Conservation (phyloP, 2,888 invertebrate species). For the Byasa hedistus region DNA sequence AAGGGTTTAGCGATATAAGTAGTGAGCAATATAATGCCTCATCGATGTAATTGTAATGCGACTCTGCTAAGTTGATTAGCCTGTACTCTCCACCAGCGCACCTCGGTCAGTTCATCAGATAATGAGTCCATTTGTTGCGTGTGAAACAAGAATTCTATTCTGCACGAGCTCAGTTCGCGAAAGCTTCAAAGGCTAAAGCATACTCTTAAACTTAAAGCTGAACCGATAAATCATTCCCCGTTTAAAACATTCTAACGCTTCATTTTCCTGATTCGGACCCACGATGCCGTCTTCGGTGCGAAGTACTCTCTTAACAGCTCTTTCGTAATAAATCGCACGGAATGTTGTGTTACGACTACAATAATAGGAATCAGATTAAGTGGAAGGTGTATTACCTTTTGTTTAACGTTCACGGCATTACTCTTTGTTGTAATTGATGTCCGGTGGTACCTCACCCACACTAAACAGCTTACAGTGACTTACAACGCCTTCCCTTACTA, state of each 20-base stretch:
- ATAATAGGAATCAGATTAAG: conserved; percentile 74
- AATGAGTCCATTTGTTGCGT: conserved; percentile 78
- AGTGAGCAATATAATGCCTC: conserved; percentile 6
- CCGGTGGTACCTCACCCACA: conserved; percentile 37
- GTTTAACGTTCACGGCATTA: conserved; percentile 53
- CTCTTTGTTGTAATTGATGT: conserved; percentile 61
- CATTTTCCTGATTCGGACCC: conserved; percentile 64
- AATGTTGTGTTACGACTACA: conserved; percentile 68
- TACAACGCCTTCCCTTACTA: neutral
- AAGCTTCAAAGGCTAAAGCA: conserved; percentile 63
- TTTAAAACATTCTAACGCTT: conserved; percentile 59
- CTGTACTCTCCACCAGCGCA: conserved; percentile 46
- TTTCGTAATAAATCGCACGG: conserved; percentile 71
- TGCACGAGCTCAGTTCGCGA: conserved; percentile 68
- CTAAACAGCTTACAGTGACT: conserved; percentile 33
- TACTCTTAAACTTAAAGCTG: conserved; percentile 53
- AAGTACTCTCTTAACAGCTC: conserved; percentile 63
- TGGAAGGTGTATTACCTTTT: conserved; percentile 61
- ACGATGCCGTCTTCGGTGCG: conserved; percentile 58
- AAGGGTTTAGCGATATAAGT: neutral
- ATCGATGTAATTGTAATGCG: conserved; percentile 30
- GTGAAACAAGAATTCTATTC: conserved; percentile 78
- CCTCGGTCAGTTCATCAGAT: conserved; percentile 75
- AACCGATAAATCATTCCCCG: conserved; percentile 52
- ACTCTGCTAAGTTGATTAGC: conserved; percentile 39